Base-by-base conservation (phyloP, 2,888 invertebrate genomes). In the Lasioglossum morio region DNA sequence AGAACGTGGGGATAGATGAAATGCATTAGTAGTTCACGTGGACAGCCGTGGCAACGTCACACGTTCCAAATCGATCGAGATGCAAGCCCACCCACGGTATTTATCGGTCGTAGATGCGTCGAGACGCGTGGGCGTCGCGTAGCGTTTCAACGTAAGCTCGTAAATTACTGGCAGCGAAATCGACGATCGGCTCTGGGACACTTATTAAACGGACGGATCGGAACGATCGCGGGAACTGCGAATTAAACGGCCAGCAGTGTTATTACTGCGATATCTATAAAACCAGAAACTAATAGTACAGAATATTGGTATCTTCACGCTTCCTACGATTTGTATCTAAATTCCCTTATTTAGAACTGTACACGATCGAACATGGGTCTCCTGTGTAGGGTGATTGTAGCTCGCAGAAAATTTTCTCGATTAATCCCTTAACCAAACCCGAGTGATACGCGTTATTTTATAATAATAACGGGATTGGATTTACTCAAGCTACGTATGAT, bases 21-120 rank as follows among this genome's bases (percentile, higher is more conserved):
- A 66, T 30, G 37, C 69, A 69, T 69, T 69, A 69, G 34, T 23
- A 37, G 37, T 69, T 69, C 37, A 69, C 69, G 37, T 1, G 10
- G 69, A 40, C 37, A 27, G 46, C 34, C 30, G 72, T 34, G 48
- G 10, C 27, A 72, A 72, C 48, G 72, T 40, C n/a, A 40, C 34
- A 66, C 76, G 78, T 78, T 78, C 82, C 57, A 79, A 85, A 78
- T 78, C 77, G 72, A 77, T 75, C 80, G 75, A 34, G 53, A 77
- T 37, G 46, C 63, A n/a, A 30, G 37, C 34, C 78, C 66, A 48
- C 75, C 78, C 72, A 73, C 76, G 72, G 14, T 19, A 76, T 48
- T 70, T 73, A 79, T 79, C 85, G 37, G 43, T 46, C n/a, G 60
- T 40, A 5, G 75, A 86, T 72, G 80, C 83, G 78, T 60, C 37